Evolutionary conservation across 2,888 invertebrate genomes (phyloP).

Genomic region (Rhabditoides inermis): DNA sequence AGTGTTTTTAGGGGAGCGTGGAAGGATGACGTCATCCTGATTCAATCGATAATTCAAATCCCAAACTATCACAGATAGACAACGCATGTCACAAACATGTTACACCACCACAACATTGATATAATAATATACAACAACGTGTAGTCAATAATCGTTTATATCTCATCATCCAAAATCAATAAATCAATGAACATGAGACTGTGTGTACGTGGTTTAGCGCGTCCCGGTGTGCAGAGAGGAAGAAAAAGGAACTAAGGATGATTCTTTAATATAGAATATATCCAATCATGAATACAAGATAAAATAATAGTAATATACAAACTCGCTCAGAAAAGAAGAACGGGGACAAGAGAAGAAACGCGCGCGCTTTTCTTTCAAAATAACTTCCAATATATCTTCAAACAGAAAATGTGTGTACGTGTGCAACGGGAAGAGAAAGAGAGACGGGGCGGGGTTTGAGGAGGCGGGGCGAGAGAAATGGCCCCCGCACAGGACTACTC

Average conservation of each 20-base stretch:
- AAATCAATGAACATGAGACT: too few species aligned
- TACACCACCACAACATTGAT: too few species aligned
- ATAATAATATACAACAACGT: too few species aligned
- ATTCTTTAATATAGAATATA: constrained; percentile 5
- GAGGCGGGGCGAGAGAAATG: background rate
- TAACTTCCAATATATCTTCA: background rate
- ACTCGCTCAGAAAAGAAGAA: background rate
- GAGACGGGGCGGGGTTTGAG: background rate
- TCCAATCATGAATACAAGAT: background rate
- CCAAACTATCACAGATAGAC: too few species aligned
- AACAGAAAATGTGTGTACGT: background rate
- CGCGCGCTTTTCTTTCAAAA: background rate
- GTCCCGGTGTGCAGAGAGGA: too few species aligned
- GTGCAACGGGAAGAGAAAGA: background rate
- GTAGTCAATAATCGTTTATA: too few species aligned
- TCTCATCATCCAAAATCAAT: too few species aligned
- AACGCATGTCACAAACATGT: too few species aligned
- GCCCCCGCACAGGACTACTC: background rate
- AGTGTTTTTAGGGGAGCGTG: constrained; percentile 32
- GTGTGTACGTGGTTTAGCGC: too few species aligned
- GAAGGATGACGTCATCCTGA: too few species aligned
- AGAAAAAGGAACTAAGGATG: too few species aligned
- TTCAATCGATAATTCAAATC: too few species aligned
- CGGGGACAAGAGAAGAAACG: background rate
- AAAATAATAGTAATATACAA: constrained; percentile 1